phyloP scores from a whole-genome alignment of 2,888 invertebrate species.

The Lottia scabra region DNA sequence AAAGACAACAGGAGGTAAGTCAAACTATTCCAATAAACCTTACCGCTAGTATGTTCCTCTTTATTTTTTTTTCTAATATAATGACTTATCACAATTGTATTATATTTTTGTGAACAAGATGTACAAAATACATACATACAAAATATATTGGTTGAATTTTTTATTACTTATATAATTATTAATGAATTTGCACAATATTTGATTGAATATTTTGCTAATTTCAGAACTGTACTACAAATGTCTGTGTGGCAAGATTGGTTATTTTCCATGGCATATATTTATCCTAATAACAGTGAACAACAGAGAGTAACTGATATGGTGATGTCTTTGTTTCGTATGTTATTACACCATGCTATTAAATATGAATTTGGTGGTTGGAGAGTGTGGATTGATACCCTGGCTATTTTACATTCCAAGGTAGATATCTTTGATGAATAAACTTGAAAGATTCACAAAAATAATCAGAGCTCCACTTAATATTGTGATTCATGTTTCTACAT shows the following conservation, averaged over 20 bases:
- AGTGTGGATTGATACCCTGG: constrained; percentile 99
- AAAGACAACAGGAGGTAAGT: constrained; percentile 87
- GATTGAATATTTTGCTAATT: background rate
- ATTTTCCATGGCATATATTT: constrained; percentile 94
- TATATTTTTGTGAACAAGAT: too few species aligned
- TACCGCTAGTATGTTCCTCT: too few species aligned
- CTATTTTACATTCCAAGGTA: constrained; percentile 99
- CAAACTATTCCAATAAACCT: background rate
- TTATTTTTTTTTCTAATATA: too few species aligned
- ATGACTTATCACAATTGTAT: too few species aligned
- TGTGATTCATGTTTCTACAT: too few species aligned
- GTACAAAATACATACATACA: too few species aligned
- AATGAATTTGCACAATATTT: too few species aligned
- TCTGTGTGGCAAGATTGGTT: constrained; percentile 99
- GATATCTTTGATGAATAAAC: constrained; percentile 29
- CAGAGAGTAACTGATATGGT: constrained; percentile 98
- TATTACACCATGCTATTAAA: constrained; percentile 98
- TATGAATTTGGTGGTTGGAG: constrained; percentile 99
- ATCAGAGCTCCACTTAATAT: too few species aligned
- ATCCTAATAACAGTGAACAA: constrained; percentile 93
- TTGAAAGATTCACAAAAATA: background rate
- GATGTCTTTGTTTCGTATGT: constrained; percentile 95
- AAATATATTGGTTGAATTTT: too few species aligned
- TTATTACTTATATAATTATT: too few species aligned
- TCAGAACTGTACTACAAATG: constrained; percentile 94